These are phyloP conservation scores for Cryptus armator DNA, from an alignment of 2,888 invertebrate species.

Conservation along the genomic window DNA sequence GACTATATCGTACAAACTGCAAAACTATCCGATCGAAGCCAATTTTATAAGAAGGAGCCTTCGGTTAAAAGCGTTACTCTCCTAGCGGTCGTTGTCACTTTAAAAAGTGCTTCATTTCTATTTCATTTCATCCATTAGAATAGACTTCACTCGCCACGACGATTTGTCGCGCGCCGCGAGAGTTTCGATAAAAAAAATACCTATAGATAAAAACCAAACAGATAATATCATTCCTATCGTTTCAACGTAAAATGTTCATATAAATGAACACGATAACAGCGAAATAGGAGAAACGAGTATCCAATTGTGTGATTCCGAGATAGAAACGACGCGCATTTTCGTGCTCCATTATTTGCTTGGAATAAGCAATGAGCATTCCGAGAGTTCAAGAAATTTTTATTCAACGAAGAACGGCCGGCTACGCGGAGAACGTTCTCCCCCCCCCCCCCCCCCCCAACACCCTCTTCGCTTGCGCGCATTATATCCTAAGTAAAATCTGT, in stretches of 20 bases:
- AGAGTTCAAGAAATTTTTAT: constrained; percentile 42
- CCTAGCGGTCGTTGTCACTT: constrained; percentile 10
- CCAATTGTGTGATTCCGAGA: background rate
- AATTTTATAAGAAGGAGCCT: constrained; percentile 43
- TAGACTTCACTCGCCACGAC: background rate
- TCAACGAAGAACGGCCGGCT: constrained; percentile 12
- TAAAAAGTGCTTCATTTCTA: background rate
- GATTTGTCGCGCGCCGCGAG: background rate
- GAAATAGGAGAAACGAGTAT: background rate
- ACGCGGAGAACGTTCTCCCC: constrained; percentile 15
- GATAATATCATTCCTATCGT: no score
- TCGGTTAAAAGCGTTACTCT: constrained; percentile 6
- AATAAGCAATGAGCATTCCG: constrained; percentile 34
- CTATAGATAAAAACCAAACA: no score
- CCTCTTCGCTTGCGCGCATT: constrained; percentile 50
- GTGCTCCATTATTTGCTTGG: constrained; percentile 34
- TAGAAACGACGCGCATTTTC: constrained; percentile 30
- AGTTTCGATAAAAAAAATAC: background rate
- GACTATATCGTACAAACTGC: constrained; percentile 44
- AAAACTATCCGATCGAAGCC: constrained; percentile 56
- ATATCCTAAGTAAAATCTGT: constrained; percentile 76
- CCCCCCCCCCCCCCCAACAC: no score
- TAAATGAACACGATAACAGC: no score
- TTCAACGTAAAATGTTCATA: no score
- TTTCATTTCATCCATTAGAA: background rate